Evolutionary conservation across 2,888 invertebrate species (phyloP), one percentile per base, ranked within the genome.

Genomic region (Cephus spinipes): DNA sequence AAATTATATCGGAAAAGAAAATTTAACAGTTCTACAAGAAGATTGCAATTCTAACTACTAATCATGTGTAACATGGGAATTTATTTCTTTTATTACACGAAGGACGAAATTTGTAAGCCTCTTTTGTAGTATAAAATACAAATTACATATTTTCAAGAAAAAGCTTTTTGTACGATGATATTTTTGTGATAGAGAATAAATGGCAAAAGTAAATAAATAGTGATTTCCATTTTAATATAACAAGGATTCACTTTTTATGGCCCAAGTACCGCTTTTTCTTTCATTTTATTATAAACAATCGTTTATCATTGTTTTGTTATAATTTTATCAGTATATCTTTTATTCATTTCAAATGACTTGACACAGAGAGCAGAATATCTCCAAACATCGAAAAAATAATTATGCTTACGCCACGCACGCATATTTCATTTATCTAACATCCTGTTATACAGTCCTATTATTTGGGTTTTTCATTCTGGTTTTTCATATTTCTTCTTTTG

Each of bases 331-430:
- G 9, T 55, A 55, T 23, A 23, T 55, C 55, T 23, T 55, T 55
- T 55, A 55, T 55, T 55, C 55, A 55, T 79, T 74, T 71, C 36
- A 74, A 78, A 78, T 79, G 78, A 80, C 79, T 82, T 81, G 80
- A 83, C 83, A 81, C 79, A 84, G 81, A 83, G 85, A 83, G 82
- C 81, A 83, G 80, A 81, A 79, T 79, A 81, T 82, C 82, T 82
- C 81, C 80, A 81, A 81, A 81, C 76, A 84, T 80, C 79, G 77
- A 81, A 77, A 80, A 77, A 80, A 79, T 80, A 82, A 77, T 81
- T 79, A 77, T 76, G 74, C 79, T 79, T 77, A 79, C 77, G 76
- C 74, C 81, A 80, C 77, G 77, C 82, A 80, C 77, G 79, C 78
- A 79, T 81, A 79, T 79, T 81, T 81, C 77, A 79, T 76, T 76